These are phyloP conservation scores for Torymus texanus DNA, from an alignment of 2,888 invertebrate genomes.

Conservation along the genomic window DNA sequence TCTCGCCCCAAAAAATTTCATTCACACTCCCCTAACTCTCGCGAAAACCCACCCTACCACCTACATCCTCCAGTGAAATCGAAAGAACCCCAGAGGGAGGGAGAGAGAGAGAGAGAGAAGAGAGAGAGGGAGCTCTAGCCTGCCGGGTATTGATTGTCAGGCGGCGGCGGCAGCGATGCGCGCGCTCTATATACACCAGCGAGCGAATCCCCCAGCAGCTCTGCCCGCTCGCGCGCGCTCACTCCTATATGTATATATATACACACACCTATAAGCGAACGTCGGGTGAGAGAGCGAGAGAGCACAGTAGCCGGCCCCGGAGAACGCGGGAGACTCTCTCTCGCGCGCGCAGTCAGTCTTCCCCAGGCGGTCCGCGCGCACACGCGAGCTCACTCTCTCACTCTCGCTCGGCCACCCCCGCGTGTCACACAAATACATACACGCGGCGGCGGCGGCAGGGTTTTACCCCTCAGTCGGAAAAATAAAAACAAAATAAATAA, in stretches of 20 bases:
- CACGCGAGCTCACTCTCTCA: slow-evolving; percentile 38
- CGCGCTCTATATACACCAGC: background rate
- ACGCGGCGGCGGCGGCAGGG: background rate
- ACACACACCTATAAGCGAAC: no score
- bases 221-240: slow-evolving; percentile 31
- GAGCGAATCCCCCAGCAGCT: background rate
- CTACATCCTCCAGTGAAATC: no score
- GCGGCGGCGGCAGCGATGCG: slow-evolving; percentile 48
- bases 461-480: background rate
- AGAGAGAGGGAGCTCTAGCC: slow-evolving; percentile 55
- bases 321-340: no score
- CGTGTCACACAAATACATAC: slow-evolving; percentile 20
- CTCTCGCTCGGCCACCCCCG: slow-evolving; percentile 56
- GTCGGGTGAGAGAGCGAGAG: no score
- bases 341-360: no score
- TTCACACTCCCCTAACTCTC: slow-evolving; percentile 9
- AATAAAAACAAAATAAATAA: no score
- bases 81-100: slow-evolving; percentile 2
- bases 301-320: no score
- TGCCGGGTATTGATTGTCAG: slow-evolving; percentile 73
- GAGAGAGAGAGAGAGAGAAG: slow-evolving; percentile 18
- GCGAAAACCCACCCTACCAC: background rate
- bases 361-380: slow-evolving; percentile 34
- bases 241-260: background rate
- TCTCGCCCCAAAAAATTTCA: slow-evolving; percentile 7